A percentile compares a stretch with the other conserved stretches of the same genome.
phyloP scores from a whole-genome alignment of 2,113 vertebrate species.

The Corvus cornix region DNA sequence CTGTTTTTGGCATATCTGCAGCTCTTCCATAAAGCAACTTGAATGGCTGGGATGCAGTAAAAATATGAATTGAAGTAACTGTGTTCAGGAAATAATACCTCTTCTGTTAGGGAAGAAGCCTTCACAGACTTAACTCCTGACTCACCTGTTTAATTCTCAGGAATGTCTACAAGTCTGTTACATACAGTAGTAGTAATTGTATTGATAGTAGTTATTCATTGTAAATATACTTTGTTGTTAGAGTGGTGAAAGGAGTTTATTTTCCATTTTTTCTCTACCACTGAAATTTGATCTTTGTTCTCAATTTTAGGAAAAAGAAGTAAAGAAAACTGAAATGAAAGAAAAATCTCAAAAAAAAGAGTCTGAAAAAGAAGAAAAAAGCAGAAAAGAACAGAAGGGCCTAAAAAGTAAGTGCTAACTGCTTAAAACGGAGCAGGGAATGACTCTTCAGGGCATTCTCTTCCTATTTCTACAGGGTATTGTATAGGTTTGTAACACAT shows the following conservation, averaged over 20 bases:
- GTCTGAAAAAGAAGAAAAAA: constrained; percentile 81
- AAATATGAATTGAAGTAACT: background rate
- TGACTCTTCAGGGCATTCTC: background rate
- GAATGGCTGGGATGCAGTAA: background rate
- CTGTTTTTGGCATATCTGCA: background rate
- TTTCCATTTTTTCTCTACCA: background rate
- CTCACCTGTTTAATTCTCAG: background rate
- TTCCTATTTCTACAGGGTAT: background rate
- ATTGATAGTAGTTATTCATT: background rate
- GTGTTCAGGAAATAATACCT: background rate
- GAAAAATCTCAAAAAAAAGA: constrained; percentile 85
- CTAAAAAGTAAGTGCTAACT: constrained; percentile 79
- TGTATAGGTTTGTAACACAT: background rate
- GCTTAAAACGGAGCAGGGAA: background rate
- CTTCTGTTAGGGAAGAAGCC: background rate
- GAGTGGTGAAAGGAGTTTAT: background rate
- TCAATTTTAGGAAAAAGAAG: constrained; percentile 76
- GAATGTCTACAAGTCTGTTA: background rate
- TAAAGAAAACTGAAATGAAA: constrained; percentile 83
- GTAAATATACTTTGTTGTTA: background rate
- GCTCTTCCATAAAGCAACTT: background rate
- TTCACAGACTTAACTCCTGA: background rate
- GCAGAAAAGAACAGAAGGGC: constrained; percentile 75
- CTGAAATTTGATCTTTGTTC: background rate
- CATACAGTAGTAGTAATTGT: background rate